Conservation (phyloP, 2,113 vertebrate species). For the Limnothrissa miodon region DNA sequence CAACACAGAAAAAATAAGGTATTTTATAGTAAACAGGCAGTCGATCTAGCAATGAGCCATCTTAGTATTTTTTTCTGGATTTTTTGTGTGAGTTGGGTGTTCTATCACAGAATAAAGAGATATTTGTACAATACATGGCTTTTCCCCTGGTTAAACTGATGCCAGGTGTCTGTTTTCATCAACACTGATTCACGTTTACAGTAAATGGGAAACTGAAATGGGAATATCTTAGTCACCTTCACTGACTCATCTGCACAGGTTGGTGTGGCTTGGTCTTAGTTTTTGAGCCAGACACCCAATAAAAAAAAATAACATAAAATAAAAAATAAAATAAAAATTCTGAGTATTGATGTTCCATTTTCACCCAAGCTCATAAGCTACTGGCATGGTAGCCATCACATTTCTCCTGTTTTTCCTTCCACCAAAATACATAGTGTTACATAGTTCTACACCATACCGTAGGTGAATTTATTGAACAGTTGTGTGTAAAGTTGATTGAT, state of each 20-base stretch:
- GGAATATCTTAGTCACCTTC: constrained; percentile 12
- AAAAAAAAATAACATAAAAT: no score
- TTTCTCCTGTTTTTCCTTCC: no score
- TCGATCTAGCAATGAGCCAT: not conserved
- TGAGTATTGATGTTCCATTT: no score
- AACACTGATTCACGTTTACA: constrained; percentile 19
- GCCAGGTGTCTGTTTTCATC: constrained; percentile 24
- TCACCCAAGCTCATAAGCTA: no score
- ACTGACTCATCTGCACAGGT: not conserved
- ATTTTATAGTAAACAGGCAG: not conserved
- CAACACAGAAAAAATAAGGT: not conserved
- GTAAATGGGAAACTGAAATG: constrained; percentile 23
- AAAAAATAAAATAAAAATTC: no score
- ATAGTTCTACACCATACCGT: no score
- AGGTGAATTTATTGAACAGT: no score
- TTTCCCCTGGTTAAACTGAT: not conserved
- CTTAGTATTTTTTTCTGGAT: not conserved
- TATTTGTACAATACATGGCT: not conserved
- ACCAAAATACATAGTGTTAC: no score
- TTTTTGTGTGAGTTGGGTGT: not conserved
- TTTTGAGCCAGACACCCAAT: no score
- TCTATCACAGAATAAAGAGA: not conserved
- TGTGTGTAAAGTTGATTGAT: no score
- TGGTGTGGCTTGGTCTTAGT: not conserved
- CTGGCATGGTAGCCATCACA: no score